Conservation (phyloP, 2,888 invertebrate genomes). For the Sesamia inferens region DNA sequence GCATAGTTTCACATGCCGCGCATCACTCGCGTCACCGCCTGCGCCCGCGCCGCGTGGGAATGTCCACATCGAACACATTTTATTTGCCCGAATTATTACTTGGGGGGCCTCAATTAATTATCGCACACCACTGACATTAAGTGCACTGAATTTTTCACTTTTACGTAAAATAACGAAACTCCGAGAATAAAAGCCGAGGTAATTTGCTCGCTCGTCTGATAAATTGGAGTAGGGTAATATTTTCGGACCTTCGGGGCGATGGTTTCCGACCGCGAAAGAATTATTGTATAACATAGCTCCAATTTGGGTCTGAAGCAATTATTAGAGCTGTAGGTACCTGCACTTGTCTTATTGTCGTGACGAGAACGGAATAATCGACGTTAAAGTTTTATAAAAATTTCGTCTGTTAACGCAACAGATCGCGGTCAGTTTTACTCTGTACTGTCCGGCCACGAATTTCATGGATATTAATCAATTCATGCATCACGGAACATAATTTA, state of each 20-base stretch:
- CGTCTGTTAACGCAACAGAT: constrained; percentile 76
- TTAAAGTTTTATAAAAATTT: constrained; percentile 79
- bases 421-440: constrained; percentile 56
- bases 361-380: constrained; percentile 74
- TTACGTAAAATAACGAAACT: constrained; percentile 73
- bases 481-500: constrained; percentile 69
- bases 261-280: constrained; percentile 72
- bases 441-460: constrained; percentile 47
- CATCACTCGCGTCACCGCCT: constrained; percentile 69
- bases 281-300: constrained; percentile 76
- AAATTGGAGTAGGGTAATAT: constrained; percentile 78
- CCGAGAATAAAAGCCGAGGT: constrained; percentile 59
- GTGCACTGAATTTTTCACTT: constrained; percentile 73
- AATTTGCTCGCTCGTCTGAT: constrained; percentile 71
- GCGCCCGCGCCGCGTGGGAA: constrained; percentile 76
- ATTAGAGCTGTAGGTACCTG: constrained; percentile 71
- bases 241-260: constrained; percentile 69
- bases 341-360: constrained; percentile 78
- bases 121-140: constrained; percentile 75
- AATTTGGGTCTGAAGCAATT: constrained; percentile 74
- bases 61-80: constrained; percentile 68
- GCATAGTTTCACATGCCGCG: constrained; percentile 71
- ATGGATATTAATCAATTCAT: constrained; percentile 66
- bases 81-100: constrained; percentile 78
- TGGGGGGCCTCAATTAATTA: constrained; percentile 83